Conservation (phyloP, 2,888 invertebrate species). For the Stenurella melanura region DNA sequence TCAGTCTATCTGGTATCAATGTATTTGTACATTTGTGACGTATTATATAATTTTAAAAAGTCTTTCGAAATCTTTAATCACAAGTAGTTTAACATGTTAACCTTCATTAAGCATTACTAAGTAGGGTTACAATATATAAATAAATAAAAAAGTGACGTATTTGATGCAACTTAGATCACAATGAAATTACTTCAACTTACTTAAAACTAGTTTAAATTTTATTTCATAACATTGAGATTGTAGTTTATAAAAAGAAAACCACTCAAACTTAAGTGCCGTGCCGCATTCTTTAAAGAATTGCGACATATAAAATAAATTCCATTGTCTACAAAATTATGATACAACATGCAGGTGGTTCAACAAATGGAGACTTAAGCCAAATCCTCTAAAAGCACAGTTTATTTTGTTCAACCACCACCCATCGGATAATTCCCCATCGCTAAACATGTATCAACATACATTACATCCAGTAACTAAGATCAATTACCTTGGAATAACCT, state of each 20-base stretch:
- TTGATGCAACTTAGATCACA: no score
- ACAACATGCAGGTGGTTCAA: no score
- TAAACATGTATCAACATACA: no score
- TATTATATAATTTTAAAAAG: not conserved
- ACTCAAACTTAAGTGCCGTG: not conserved
- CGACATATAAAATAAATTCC: not conserved
- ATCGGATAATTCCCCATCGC: no score
- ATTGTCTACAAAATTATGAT: no score
- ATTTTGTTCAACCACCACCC: no score
- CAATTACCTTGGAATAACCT: no score
- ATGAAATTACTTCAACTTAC: not conserved
- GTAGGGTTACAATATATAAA: not conserved
- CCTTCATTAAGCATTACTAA: not conserved
- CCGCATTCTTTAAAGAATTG: not conserved
- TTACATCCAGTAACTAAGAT: no score
- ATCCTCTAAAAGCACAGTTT: no score
- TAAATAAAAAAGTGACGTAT: not conserved
- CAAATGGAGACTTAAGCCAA: no score
- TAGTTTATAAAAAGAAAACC: not conserved
- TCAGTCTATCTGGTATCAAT: not conserved
- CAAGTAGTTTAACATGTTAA: no score
- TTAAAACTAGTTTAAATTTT: not conserved
- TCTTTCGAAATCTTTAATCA: no score
- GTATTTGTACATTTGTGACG: not conserved
- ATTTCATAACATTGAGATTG: not conserved